Evolutionary conservation across 2,888 invertebrate genomes (phyloP), one percentile per base, ranked within the genome.

Genomic region (Temnothorax unifasciatus): DNA sequence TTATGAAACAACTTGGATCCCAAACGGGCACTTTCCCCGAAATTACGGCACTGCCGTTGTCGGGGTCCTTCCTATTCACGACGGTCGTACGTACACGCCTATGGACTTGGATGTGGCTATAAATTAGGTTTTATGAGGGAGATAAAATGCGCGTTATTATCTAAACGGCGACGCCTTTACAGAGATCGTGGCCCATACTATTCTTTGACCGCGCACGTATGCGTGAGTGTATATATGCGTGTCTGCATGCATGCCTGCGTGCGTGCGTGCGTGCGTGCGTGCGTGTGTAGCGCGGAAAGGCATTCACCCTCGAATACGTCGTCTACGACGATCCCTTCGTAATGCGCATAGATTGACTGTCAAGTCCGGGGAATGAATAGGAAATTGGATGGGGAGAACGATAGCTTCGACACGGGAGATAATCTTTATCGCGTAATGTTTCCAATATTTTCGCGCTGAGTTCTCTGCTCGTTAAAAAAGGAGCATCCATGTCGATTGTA

Each of bases 121-220:
- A 94, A 94, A 94, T 94, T 94, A 94, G 91, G 92, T 94, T 94
- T 94, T 94, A 94, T 93, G 94, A 94, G 94, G 92, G 92, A 94
- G 94, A 94, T 94, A 94, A 94, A 94, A 94, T 93, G 93, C 94
- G 93, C 94, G 93, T 94, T 94, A 94, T 94, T 94, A 94, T 94
- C 94, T 94, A 94, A 94, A 94, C 94, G 94, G 94, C 94, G 92
- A 92, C 92, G 93, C 93, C 92, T 92, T 94, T 93, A 92, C 92
- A 92, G 92, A 92, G 93, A 93, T 93, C 93, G 93, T 91, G 92
- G 92, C 91, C 92, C 91, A 89, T 90, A 91, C 92, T 91, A 92
- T 92, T 92, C 90, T 92, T 91, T 86, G 92, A 81, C 74, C 85
- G 73, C 68, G 59, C 73, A 18, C 61, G 61, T 54, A 79, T 85